Percentiles rank a stretch among this genome's conserved stretches.
Conservation (phyloP, 2,113 vertebrate species). For the Jaculus jaculus region DNA sequence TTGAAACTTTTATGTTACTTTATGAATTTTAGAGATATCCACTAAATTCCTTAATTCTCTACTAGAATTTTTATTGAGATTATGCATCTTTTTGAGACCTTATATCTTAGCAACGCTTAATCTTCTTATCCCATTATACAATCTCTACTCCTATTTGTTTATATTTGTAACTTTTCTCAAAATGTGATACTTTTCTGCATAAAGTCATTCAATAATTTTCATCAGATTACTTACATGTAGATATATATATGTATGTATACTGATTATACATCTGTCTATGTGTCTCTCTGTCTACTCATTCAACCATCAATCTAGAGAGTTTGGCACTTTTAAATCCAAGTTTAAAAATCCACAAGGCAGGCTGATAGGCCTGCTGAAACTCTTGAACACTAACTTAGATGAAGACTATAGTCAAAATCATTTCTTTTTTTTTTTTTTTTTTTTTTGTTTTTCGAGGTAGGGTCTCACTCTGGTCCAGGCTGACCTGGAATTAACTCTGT, state of each 20-base stretch:
- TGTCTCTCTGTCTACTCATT: neutral
- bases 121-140: neutral
- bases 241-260: too few relatives aligned
- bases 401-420: neutral
- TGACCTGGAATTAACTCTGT: too few relatives aligned
- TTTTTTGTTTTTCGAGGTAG: too few relatives aligned
- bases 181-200: slow-evolving; percentile 19
- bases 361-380: neutral
- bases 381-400: neutral
- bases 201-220: neutral
- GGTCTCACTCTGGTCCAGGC: too few relatives aligned
- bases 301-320: neutral
- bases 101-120: neutral
- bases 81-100: neutral
- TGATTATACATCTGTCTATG: too few relatives aligned
- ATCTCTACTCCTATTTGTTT: neutral
- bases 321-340: neutral
- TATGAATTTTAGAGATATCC: slow-evolving; percentile 14
- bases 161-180: slow-evolving; percentile 9
- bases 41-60: neutral
- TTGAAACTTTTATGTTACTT: neutral
- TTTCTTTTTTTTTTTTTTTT: too few relatives aligned
- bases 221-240: too few relatives aligned
- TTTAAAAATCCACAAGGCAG: neutral
- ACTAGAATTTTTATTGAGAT: neutral